Conservation (phyloP, 2,113 vertebrate species). For the Nycticryphes semicollaris region DNA sequence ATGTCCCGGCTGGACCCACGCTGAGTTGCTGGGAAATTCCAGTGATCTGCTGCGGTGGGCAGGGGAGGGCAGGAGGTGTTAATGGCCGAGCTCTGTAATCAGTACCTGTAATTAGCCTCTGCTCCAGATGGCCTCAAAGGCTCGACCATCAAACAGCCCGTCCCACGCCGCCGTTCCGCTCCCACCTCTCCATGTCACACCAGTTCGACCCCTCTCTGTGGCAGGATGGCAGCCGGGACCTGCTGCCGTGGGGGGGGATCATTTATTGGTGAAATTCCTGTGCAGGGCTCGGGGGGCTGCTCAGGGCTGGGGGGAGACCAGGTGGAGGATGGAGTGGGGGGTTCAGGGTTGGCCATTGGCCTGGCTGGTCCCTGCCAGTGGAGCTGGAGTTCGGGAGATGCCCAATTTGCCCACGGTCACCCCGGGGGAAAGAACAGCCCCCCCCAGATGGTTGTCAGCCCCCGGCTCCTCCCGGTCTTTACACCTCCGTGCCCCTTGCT, state of each 20-base stretch:
- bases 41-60: not conserved
- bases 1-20: not conserved
- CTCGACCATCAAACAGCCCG: not conserved
- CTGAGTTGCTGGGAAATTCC: not conserved
- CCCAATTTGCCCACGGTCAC: rapidly evolving
- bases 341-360: rapidly evolving
- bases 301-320: not conserved
- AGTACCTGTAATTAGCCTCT: conserved; percentile 34
- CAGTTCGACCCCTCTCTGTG: not conserved
- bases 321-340: rapidly evolving
- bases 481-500: not conserved
- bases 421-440: not conserved
- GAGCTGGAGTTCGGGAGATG: not conserved
- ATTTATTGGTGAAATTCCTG: not conserved
- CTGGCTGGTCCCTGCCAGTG: rapidly evolving
- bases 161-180: not conserved
- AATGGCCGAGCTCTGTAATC: conserved; percentile 21
- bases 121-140: conserved; percentile 22
- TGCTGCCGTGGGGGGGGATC: not conserved
- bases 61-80: not conserved
- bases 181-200: not conserved
- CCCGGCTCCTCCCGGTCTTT: not conserved
- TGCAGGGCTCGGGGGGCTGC: not conserved
- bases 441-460: not conserved
- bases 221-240: not conserved